Evolutionary conservation across 2,113 vertebrate genomes (phyloP).

Genomic region (Chloropsis cyanopogon): DNA sequence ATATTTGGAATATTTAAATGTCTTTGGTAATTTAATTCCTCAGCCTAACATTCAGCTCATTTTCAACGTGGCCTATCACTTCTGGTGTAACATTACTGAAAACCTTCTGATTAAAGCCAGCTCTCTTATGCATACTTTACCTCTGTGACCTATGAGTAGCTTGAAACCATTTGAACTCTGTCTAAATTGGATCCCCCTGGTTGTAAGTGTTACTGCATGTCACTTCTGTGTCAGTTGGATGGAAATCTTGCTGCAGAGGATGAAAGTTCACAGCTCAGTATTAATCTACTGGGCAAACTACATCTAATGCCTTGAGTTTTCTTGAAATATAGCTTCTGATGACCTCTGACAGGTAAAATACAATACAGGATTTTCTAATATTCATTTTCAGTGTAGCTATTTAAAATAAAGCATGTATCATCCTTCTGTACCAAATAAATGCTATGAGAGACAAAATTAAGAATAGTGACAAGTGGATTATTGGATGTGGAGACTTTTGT

Average conservation of each 20-base stretch:
- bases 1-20: not conserved
- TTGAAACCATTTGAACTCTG: conserved; percentile 60
- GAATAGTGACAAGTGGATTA: not conserved
- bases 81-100: conserved; percentile 35
- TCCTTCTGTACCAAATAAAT: conserved; percentile 34
- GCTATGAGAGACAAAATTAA: conserved; percentile 12
- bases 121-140: conserved; percentile 69
- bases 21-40: conserved; percentile 22
- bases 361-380: conserved; percentile 40
- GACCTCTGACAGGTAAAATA: conserved; percentile 59
- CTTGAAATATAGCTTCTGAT: conserved; percentile 62
- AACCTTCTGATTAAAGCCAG: conserved; percentile 57
- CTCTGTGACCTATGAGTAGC: conserved; percentile 58
- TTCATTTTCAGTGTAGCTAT: conserved; percentile 18
- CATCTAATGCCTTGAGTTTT: conserved; percentile 54
- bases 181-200: conserved; percentile 54
- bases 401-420: conserved; percentile 41
- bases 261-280: conserved; percentile 54
- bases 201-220: conserved; percentile 47
- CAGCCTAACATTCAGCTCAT: not conserved
- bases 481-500: not conserved
- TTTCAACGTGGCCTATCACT: conserved; percentile 21
- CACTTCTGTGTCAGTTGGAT: conserved; percentile 62
- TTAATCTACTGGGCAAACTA: conserved; percentile 65
- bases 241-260: conserved; percentile 48